Conservation (phyloP, 2,113 vertebrate genomes). For the Xiphophorus maculatus region DNA sequence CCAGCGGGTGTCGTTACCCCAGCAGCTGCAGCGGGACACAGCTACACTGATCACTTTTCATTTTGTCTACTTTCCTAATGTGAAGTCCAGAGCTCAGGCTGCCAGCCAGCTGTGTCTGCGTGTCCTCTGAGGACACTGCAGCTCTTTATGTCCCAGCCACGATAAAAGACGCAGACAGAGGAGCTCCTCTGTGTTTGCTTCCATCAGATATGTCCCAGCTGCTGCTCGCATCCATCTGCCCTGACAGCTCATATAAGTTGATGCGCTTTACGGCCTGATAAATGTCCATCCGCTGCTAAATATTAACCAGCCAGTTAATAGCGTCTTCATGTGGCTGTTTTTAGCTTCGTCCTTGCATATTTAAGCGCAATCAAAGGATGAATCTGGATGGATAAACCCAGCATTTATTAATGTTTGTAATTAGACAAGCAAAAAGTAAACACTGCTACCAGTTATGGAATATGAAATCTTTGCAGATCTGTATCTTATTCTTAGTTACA, state of each 20-base stretch:
- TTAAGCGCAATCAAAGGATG: background rate
- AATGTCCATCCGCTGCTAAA: background rate
- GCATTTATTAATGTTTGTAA: constrained; percentile 1
- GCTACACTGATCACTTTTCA: constrained; percentile 30
- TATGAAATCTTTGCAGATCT: background rate
- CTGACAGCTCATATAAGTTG: constrained; percentile 16
- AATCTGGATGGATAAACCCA: constrained; percentile 8
- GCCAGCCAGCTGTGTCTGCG: constrained; percentile 34
- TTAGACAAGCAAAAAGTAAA: background rate
- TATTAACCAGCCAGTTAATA: background rate
- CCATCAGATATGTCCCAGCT: constrained; percentile 40
- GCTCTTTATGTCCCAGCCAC: constrained; percentile 35
- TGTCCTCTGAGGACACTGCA: constrained; percentile 21
- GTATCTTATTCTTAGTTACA: background rate
- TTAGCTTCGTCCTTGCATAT: background rate
- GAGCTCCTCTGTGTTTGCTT: constrained; percentile 14
- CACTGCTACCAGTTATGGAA: background rate
- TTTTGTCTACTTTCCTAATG: constrained; percentile 15
- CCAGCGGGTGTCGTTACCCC: constrained; percentile 19
- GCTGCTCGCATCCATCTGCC: constrained; percentile 13
- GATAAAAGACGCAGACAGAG: constrained; percentile 2
- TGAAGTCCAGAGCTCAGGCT: constrained; percentile 26
- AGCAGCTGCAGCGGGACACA: constrained; percentile 49
- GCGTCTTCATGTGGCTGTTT: background rate
- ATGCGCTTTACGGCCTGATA: constrained; percentile 7